Evolutionary conservation across 2,888 invertebrate species (phyloP).

Genomic region (Strigamia crassipes): DNA sequence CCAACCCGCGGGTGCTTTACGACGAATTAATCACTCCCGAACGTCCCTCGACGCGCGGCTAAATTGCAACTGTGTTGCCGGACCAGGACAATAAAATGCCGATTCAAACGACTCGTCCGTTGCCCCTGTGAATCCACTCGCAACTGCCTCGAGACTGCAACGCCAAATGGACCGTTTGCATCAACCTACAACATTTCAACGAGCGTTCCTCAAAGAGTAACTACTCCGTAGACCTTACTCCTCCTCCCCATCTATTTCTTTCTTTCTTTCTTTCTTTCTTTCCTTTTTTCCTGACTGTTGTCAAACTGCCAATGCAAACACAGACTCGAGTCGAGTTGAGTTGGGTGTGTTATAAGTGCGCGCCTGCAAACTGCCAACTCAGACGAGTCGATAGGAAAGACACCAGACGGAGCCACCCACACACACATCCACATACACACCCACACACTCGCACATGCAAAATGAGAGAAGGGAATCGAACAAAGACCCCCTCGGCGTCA

Average conservation of each 20-base stretch:
- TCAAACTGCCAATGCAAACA: constrained; percentile 15
- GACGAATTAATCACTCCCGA: constrained; percentile 6
- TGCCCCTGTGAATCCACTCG: background rate
- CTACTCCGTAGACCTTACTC: too few species aligned
- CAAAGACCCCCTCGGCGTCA: background rate
- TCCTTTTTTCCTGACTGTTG: background rate
- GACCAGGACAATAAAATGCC: background rate
- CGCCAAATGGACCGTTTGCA: background rate
- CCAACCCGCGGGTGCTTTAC: constrained; percentile 30
- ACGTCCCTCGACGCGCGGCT: constrained; percentile 1
- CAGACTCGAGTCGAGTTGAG: too few species aligned
- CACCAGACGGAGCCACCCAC: background rate
- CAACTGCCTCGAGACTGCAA: background rate
- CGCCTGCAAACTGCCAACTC: background rate
- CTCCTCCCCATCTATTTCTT: background rate
- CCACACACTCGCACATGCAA: constrained; percentile 6
- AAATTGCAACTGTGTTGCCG: background rate
- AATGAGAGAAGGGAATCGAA: background rate
- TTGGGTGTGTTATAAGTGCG: background rate
- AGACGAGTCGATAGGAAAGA: background rate
- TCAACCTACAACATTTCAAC: background rate
- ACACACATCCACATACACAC: constrained; percentile 1
- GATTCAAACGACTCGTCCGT: constrained; percentile 8
- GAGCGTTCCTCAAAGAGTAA: background rate
- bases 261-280: background rate